These are phyloP conservation scores for Gambusia affinis DNA, from an alignment of 2,113 vertebrate genomes.

Conservation along the genomic window DNA sequence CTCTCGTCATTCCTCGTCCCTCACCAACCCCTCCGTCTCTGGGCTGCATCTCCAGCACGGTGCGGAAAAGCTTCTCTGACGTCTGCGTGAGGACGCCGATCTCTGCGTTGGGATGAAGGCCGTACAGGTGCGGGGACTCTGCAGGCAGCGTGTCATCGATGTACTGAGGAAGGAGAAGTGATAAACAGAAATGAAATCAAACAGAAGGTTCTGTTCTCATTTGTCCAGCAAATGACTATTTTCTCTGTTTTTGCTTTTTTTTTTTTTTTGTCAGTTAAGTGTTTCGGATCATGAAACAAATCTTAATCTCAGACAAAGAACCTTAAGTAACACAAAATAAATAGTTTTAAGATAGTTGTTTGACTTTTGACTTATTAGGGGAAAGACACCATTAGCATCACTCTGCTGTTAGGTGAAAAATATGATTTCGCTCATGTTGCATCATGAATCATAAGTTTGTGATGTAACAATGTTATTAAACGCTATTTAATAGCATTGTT, in stretches of 20 bases:
- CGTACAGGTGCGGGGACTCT: slow-evolving; percentile 92
- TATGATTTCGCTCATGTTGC: not conserved
- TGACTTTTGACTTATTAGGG: not conserved
- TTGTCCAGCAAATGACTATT: not conserved
- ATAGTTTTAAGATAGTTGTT: not conserved
- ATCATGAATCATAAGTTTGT: not conserved
- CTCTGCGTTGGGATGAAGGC: slow-evolving; percentile 96
- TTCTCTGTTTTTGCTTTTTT: not conserved
- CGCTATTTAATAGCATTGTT: not conserved
- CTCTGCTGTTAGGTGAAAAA: not conserved
- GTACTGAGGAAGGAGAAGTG: slow-evolving; percentile 81
- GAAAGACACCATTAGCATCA: not conserved
- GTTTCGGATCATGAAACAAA: not conserved
- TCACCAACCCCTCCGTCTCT: slow-evolving; percentile 74
- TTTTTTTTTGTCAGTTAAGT: no score
- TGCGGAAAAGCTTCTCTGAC: slow-evolving; percentile 89
- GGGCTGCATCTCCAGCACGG: slow-evolving; percentile 92
- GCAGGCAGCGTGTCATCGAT: slow-evolving; percentile 87
- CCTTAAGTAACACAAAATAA: not conserved
- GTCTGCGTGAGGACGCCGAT: slow-evolving; percentile 93
- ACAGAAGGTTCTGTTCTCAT: not conserved
- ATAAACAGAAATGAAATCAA: no score
- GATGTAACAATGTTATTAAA: no score
- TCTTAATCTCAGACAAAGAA: not conserved
- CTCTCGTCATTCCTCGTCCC: slow-evolving; percentile 71